Conservation (phyloP, 2,888 invertebrate species). For the Aleiodes testaceus region DNA sequence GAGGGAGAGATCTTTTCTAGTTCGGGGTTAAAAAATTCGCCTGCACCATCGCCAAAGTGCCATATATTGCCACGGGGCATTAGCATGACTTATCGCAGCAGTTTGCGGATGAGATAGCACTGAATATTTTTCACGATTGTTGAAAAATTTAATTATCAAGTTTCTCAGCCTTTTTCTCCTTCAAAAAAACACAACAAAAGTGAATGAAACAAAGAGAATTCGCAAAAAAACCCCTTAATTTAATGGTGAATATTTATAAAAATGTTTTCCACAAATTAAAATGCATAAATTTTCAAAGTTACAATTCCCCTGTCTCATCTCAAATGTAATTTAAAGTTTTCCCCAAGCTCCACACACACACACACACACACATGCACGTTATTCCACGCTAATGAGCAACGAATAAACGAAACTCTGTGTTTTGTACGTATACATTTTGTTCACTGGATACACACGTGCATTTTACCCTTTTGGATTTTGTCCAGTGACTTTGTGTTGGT, state of each 20-base stretch:
- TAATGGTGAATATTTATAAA: neutral
- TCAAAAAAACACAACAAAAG: no score
- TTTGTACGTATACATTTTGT: constrained; percentile 29
- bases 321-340: constrained; percentile 52
- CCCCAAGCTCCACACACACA: constrained; percentile 19
- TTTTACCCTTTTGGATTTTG: constrained; percentile 14
- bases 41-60: constrained; percentile 58
- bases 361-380: constrained; percentile 55
- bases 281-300: neutral
- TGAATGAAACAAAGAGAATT: no score
- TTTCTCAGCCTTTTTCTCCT: neutral
- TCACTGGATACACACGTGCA: neutral
- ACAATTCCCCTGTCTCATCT: constrained; percentile 18
- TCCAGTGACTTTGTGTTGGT: neutral
- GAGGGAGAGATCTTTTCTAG: constrained; percentile 12
- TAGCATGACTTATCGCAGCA: constrained; percentile 66
- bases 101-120: constrained; percentile 56
- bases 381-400: constrained; percentile 66
- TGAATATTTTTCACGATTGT: constrained; percentile 51
- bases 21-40: constrained; percentile 45
- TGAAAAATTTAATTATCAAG: constrained; percentile 43
- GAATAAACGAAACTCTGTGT: constrained; percentile 65
- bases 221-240: no score
- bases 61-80: constrained; percentile 68
- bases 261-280: constrained; percentile 3